Base-by-base conservation (phyloP, 2,888 invertebrate species). In the Carcina quercana region DNA sequence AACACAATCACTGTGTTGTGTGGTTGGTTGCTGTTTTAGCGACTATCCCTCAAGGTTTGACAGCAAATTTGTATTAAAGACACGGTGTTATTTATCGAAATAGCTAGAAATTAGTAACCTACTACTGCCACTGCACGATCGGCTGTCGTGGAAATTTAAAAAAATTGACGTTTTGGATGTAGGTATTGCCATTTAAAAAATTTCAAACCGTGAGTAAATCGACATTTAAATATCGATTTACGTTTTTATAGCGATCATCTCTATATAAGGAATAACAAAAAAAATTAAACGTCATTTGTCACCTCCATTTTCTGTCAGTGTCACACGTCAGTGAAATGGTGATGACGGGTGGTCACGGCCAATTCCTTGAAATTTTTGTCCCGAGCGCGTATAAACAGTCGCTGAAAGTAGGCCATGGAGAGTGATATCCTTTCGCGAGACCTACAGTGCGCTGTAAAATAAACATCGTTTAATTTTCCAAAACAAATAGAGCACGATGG, bases 381-480 rank as follows among this genome's bases (percentile, higher is more conserved):
- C 30, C 29, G 29, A 32, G 54, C 48, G 52, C 56, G 53, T 67
- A 70, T 65, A 71, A 71, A 72, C 62, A 68, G 51, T 57, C 42
- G 43, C 47, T 46, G 43, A 58, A 70, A 67, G 54, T 60, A 59
- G 67, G 62, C 65, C 65, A 79, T 78, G 78, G 71, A 61, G 60
- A 58, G 53, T 41, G 42, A 50, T 51, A 59, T 47, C 38, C 45
- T 42, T 42, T 49, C 43, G 46, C 39, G 43, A 53, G 12, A 48
- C 45, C 38, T 47, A 48, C 36, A 40, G 44, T 44, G 42, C 32
- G 48, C 32, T 40, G 38, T 50, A 35, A 66, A 55, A 53, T 59
- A 61, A 44, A 39, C 47, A 41, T 56, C 50, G 49, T 51, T 59
- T 45, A 49, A 49, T 55, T 59, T 52, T 52, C 47, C 35, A 46